phyloP scores from a whole-genome alignment of 2,113 vertebrate genomes.

The Cryptotis parvus region DNA sequence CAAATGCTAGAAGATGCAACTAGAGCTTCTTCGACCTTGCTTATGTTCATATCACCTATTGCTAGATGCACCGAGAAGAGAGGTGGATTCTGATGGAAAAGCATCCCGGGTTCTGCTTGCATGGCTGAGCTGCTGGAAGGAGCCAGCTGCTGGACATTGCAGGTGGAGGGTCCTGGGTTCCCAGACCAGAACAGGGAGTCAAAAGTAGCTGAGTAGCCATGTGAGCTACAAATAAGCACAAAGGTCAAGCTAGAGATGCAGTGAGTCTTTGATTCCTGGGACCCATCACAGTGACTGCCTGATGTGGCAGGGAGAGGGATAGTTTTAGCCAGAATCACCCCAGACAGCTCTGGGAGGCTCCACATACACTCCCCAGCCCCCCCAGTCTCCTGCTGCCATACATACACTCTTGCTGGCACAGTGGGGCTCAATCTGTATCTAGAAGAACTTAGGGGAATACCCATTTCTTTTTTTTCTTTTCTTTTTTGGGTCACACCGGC shows the following conservation, averaged over 20 bases:
- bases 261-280: background rate
- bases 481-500: too few species aligned
- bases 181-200: background rate
- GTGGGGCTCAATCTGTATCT: too few species aligned
- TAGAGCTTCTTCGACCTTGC: background rate
- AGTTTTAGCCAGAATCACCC: background rate
- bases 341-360: background rate
- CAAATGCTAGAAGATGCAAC: background rate
- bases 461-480: too few species aligned
- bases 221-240: background rate
- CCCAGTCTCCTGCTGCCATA: rapidly evolving
- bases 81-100: background rate
- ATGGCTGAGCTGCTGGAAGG: rapidly evolving
- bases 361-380: background rate
- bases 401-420: rapidly evolving
- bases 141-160: background rate
- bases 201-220: too few species aligned
- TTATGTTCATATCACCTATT: background rate
- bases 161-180: background rate
- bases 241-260: background rate
- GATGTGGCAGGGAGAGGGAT: background rate
- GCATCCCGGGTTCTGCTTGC: background rate
- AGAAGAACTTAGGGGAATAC: background rate
- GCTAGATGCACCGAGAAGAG: background rate
- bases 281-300: background rate